phyloP scores from a whole-genome alignment of 2,888 invertebrate species.

The Tetheella fluctuosa region DNA sequence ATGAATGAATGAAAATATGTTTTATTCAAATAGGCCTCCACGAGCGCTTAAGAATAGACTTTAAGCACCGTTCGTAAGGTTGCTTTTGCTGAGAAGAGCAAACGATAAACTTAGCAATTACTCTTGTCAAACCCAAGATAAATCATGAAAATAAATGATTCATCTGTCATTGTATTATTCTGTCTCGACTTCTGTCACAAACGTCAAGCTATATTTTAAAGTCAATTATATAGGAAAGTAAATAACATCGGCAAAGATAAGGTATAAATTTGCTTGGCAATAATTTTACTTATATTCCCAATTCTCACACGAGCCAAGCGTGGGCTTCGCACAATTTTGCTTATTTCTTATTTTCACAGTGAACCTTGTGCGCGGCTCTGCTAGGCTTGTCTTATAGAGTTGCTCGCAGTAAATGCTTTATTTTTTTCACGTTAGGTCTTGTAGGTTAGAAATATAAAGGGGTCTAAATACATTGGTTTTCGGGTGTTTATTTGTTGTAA shows the following conservation, averaged over 20 bases:
- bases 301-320: conserved; percentile 39
- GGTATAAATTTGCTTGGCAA: conserved; percentile 3
- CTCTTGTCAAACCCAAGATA: no score
- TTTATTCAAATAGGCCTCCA: no score
- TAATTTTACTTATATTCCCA: conserved; percentile 19
- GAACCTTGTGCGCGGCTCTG: conserved; percentile 44
- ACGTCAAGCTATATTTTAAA: no score
- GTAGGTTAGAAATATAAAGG: background rate
- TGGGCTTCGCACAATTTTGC: conserved; percentile 47
- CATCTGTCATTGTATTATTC: no score
- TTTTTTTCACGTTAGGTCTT: no score
- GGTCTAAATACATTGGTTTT: conserved; percentile 16
- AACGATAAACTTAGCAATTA: no score
- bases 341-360: conserved; percentile 22
- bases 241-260: background rate
- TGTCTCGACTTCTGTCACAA: no score
- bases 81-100: no score
- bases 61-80: no score
- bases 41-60: no score
- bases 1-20: no score
- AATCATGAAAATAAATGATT: no score
- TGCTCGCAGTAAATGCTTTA: conserved; percentile 32
- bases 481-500: conserved; percentile 18
- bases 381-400: conserved; percentile 47
- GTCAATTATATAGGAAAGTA: background rate